These are phyloP conservation scores for Vanessa atalanta DNA, from an alignment of 1,140 invertebrate species.

Conservation along the genomic window DNA sequence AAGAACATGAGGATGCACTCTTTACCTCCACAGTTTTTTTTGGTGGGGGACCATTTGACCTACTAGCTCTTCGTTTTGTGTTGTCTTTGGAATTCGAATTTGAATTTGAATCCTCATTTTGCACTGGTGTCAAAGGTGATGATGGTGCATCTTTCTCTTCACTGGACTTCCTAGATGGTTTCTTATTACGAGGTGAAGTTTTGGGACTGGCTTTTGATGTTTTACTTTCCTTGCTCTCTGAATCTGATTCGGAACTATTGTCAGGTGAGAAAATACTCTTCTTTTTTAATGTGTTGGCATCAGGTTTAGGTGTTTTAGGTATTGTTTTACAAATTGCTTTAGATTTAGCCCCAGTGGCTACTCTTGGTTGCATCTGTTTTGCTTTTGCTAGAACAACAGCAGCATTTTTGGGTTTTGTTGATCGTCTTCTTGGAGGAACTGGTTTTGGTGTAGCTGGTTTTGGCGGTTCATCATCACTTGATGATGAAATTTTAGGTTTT, in stretches of 20 bases:
- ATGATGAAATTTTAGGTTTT: slow-evolving; percentile 67
- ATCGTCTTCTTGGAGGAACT: slow-evolving; percentile 61
- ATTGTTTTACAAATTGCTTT: slow-evolving; percentile 66
- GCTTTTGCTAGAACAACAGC: slow-evolving; percentile 59
- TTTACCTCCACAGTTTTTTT: slow-evolving; percentile 68
- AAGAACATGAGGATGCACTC: slow-evolving; percentile 72
- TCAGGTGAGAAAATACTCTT: slow-evolving; percentile 92
- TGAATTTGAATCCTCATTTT: slow-evolving; percentile 69
- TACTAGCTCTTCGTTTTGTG: slow-evolving; percentile 62
- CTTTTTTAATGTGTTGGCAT: slow-evolving; percentile 82
- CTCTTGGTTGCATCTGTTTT: slow-evolving; percentile 52
- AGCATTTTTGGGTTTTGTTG: slow-evolving; percentile 72
- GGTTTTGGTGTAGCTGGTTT: slow-evolving; percentile 63
- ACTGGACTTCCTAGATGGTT: slow-evolving; percentile 63
- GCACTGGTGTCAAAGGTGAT: slow-evolving; percentile 49
- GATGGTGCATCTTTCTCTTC: slow-evolving; percentile 60
- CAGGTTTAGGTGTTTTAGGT: slow-evolving; percentile 72
- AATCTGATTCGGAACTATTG: slow-evolving; percentile 88
- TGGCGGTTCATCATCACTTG: slow-evolving; percentile 73
- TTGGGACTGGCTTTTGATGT: slow-evolving; percentile 61
- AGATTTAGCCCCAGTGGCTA: slow-evolving; percentile 60
- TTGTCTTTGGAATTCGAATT: slow-evolving; percentile 60
- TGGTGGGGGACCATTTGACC: slow-evolving; percentile 64
- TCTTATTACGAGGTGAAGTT: slow-evolving; percentile 59
- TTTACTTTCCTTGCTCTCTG: slow-evolving; percentile 66